Base-by-base conservation (phyloP, 2,113 vertebrate species). In the Lates calcarifer region DNA sequence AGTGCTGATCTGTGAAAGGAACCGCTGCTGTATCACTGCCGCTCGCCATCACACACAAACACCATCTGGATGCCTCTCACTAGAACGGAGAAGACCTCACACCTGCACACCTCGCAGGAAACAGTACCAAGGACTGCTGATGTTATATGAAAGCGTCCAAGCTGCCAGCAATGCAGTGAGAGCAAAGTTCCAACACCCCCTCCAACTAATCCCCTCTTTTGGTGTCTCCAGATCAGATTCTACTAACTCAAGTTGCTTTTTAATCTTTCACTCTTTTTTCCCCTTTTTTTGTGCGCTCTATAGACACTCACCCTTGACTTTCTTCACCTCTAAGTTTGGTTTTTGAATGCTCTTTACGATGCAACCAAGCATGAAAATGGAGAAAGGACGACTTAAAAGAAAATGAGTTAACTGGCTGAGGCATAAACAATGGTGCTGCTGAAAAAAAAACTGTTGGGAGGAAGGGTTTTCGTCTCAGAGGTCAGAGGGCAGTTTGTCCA, bases 1-100 rank as follows among this genome's bases (percentile, higher is more conserved):
- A 92, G 92, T 78, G 84, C 89, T 90, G 91, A 93, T 93, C 90
- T 93, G 89, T 89, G 90, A 89, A 90, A 91, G 79, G 86, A 90
- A 84, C 86, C 90, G 74, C 85, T 60, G 87, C 90, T 89, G 88
- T 79, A 91, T 88, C 70, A 84, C 91, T 69, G 90, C 88, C 72
- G 87, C 87, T 91, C 75, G 82, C 93, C 92, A 91, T 93, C 83
- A 86, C 89, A 89, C 89, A 89, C 90, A 92, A 90, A 93, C 90
- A 92, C 89, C 92, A 93, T 92, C 92, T 93, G 92, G 90, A 79
- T 62, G 86, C 74, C 84, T 81, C 87, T 65, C 72, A 43, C 62
- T 79, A 66, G 71, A 91, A 91, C 68, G 39, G 80, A 82, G 51
- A 88, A 72, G 86, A 85, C 83, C 89, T 90, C 90, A 91, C 91